Evolutionary conservation across 2,797 vertebrate genomes (phyloP).

Genomic region (Megalops cyprinoides): DNA sequence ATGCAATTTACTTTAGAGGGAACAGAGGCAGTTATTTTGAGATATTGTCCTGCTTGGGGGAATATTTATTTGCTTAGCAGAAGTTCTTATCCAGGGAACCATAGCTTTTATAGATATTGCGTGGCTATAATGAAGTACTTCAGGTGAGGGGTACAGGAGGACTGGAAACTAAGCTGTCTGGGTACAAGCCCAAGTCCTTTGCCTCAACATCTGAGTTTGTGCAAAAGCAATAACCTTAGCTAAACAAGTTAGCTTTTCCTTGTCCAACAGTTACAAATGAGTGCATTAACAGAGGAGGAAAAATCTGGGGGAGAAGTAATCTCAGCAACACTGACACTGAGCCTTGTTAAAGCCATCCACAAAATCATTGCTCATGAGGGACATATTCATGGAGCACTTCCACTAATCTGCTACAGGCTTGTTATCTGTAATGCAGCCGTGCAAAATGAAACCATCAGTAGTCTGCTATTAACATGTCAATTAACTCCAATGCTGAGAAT

Average conservation of each 20-base stretch:
- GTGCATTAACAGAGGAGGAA: neutral
- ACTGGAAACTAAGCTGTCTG: no score
- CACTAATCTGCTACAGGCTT: neutral
- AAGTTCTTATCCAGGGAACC: no score
- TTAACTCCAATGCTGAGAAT: neutral
- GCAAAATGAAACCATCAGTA: neutral
- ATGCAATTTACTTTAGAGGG: conserved; percentile 42
- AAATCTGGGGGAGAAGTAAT: neutral
- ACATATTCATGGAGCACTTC: neutral
- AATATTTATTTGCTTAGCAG: no score
- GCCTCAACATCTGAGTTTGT: no score
- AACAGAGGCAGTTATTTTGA: conserved; percentile 43
- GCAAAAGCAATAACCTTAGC: no score
- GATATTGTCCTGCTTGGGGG: conserved; percentile 28
- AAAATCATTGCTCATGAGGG: neutral
- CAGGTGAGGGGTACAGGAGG: no score
- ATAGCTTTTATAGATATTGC: no score
- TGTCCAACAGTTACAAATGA: conserved; percentile 4
- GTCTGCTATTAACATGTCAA: neutral
- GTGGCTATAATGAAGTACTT: no score
- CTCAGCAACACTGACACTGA: neutral
- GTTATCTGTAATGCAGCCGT: neutral
- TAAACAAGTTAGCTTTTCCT: no score
- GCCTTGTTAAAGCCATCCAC: neutral
- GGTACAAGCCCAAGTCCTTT: no score